A percentile compares a stretch with the other conserved stretches of the same genome.
These are phyloP conservation scores for Chloropsis hardwickii DNA, from an alignment of 2,113 vertebrate species.

Conservation along the genomic window DNA sequence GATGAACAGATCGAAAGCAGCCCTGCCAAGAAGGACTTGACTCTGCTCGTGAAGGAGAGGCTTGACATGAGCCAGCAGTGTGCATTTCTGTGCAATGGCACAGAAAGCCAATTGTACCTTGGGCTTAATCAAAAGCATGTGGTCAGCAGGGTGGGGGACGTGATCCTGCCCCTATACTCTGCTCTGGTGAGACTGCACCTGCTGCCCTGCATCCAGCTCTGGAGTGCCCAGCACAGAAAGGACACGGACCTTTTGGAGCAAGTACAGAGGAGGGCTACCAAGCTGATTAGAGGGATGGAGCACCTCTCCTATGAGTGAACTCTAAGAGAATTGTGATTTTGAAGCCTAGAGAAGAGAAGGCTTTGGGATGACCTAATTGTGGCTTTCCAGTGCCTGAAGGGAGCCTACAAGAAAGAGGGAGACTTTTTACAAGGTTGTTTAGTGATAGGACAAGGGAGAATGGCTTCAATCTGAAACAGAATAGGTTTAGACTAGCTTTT, in stretches of 20 bases:
- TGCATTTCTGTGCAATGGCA: neutral
- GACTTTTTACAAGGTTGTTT: neutral
- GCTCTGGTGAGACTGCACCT: neutral
- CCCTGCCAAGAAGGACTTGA: neutral
- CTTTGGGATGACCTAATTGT: neutral
- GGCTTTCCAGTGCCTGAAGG: neutral
- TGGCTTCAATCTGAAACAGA: neutral
- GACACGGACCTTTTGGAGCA: neutral
- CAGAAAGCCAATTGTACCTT: neutral
- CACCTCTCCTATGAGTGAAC: neutral
- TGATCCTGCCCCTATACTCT: neutral
- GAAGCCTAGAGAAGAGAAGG: neutral
- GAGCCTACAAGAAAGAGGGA: neutral
- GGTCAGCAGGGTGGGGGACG: neutral
- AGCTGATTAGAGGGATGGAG: neutral
- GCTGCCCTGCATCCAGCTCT: neutral
- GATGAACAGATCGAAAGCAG: neutral
- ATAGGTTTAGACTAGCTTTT: neutral
- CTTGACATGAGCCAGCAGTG: too few species aligned
- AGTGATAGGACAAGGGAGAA: neutral
- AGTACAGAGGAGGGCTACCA: too few species aligned
- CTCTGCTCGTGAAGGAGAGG: neutral
- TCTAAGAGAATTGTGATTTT: neutral
- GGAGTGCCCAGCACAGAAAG: accelerated
- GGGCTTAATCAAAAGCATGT: neutral